Evolutionary conservation across 2,888 invertebrate genomes (phyloP).

Genomic region (Erpobdella octoculata): DNA sequence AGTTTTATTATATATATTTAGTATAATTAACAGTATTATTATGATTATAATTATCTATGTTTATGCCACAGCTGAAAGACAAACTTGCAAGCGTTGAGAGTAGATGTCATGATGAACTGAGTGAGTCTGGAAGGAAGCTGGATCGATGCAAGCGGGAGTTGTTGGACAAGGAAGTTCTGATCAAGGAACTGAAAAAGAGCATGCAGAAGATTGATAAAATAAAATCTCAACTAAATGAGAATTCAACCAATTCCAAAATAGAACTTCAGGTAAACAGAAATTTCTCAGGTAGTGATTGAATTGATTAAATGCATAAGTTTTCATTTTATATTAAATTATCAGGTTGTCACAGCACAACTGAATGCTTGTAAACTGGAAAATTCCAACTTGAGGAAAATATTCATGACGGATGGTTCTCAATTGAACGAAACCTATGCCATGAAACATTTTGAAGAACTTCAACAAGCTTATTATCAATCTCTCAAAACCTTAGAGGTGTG

Average conservation of each 20-base stretch:
- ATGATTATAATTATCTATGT: no score
- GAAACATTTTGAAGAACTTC: slow-evolving; percentile 39
- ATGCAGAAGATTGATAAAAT: not conserved
- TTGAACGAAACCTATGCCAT: not conserved
- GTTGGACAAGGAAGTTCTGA: slow-evolving; percentile 8
- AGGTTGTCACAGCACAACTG: slow-evolving; percentile 45
- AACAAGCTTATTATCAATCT: slow-evolving; percentile 40
- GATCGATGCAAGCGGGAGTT: not conserved
- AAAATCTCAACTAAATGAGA: not conserved
- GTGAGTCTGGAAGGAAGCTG: not conserved
- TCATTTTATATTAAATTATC: slow-evolving; percentile 7
- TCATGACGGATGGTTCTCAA: not conserved
- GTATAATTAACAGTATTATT: no score
- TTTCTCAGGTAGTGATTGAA: not conserved
- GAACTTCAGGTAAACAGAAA: slow-evolving; percentile 26
- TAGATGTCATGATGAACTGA: no score
- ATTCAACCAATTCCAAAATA: not conserved
- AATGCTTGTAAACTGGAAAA: slow-evolving; percentile 45
- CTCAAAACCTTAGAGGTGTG: slow-evolving; percentile 42
- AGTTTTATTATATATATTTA: no score
- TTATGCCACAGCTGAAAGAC: not conserved
- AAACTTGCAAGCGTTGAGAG: no score
- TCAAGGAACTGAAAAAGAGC: not conserved
- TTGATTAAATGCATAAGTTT: not conserved
- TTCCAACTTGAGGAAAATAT: slow-evolving; percentile 39